phyloP scores from a whole-genome alignment of 2,797 vertebrate species.

The Enteromius argenteus region DNA sequence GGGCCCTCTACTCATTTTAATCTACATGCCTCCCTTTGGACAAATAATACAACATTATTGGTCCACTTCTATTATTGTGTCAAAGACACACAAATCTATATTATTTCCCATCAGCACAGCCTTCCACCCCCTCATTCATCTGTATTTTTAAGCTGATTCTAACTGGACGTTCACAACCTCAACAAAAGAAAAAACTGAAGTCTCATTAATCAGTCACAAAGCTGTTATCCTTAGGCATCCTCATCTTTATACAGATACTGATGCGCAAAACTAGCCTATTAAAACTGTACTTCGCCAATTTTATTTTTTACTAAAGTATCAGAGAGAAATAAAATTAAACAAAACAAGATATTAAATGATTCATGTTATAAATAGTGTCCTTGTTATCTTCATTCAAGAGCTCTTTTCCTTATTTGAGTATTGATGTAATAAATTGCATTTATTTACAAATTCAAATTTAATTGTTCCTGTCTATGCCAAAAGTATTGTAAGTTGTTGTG shows the following conservation, averaged over 20 bases:
- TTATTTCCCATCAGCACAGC: background rate
- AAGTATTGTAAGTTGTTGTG: background rate
- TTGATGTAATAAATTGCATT: background rate
- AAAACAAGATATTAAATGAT: background rate
- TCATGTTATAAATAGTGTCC: too few relatives aligned
- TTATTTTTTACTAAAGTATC: background rate
- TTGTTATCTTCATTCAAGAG: background rate
- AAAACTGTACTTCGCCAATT: background rate
- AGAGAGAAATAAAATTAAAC: background rate
- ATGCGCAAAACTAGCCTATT: background rate
- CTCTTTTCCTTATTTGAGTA: background rate
- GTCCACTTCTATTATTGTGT: background rate
- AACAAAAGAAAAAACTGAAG: slow-evolving; percentile 3
- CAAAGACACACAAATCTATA: background rate
- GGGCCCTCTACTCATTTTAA: background rate
- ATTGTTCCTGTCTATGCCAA: background rate
- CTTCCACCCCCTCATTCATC: background rate
- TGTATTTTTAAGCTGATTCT: slow-evolving; percentile 1
- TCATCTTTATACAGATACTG: slow-evolving; percentile 10
- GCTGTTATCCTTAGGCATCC: background rate
- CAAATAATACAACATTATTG: slow-evolving; percentile 17
- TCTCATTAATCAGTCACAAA: slow-evolving; percentile 21
- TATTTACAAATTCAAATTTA: background rate
- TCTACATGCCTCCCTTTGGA: background rate
- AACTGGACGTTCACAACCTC: slow-evolving; percentile 7